These are phyloP conservation scores for Campylomormyrus numenius DNA, from an alignment of 2,113 vertebrate genomes.

Conservation along the genomic window DNA sequence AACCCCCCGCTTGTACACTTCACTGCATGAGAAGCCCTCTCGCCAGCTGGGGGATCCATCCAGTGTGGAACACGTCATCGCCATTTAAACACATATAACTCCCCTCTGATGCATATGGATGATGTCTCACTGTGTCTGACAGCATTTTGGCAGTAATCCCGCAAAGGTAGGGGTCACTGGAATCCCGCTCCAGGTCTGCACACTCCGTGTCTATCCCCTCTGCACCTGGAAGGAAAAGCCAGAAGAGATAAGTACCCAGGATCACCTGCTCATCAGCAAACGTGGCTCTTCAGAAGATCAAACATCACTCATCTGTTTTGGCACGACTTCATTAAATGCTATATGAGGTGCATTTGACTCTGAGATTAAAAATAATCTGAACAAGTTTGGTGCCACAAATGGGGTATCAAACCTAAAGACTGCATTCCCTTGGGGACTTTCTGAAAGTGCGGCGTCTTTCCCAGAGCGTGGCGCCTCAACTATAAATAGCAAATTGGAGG, in stretches of 20 bases:
- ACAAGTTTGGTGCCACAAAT: not conserved
- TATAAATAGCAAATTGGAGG: conserved; percentile 6
- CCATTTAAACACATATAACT: not conserved
- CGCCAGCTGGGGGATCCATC: not conserved
- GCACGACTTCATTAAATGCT: not conserved
- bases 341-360: not conserved
- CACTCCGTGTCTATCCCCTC: not conserved
- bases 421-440: not conserved
- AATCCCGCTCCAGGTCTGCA: not conserved
- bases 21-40: not conserved
- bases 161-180: not conserved
- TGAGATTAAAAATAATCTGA: not conserved
- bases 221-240: not conserved
- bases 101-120: not conserved
- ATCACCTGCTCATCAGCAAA: not conserved
- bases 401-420: not conserved
- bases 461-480: not conserved
- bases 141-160: not conserved
- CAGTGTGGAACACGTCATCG: not conserved
- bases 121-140: not conserved
- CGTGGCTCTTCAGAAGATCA: not conserved
- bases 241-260: not conserved
- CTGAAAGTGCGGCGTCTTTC: not conserved
- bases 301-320: not conserved
- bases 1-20: not conserved